A percentile compares a stretch with the other conserved stretches of the same genome.
These are phyloP conservation scores for Cydia fagiglandana DNA, from an alignment of 1,140 invertebrate species.

Conservation along the genomic window DNA sequence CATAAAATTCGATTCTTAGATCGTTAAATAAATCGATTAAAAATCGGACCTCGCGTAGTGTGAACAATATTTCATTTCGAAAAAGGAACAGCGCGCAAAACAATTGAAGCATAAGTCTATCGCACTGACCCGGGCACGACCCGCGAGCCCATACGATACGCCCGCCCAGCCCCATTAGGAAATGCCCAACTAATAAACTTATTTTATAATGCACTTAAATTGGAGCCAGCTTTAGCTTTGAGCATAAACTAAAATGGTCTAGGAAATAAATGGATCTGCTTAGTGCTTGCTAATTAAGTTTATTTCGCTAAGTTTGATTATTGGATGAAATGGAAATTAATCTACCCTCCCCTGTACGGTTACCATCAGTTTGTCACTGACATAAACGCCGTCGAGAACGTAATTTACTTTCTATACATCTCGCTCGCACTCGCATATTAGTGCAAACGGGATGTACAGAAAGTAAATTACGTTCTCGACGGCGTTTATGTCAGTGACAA, in stretches of 20 bases:
- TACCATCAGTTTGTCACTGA: too few relatives aligned
- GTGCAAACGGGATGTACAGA: too few relatives aligned
- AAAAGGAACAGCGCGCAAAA: conserved; percentile 52
- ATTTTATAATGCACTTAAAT: conserved; percentile 44
- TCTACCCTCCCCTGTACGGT: too few relatives aligned
- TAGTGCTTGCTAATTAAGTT: background rate
- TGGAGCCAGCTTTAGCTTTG: conserved; percentile 22
- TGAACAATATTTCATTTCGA: conserved; percentile 43
- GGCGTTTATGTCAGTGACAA: too few relatives aligned
- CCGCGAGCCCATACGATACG: conserved; percentile 40
- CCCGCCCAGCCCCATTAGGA: conserved; percentile 55
- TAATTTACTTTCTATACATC: too few relatives aligned
- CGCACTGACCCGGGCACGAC: conserved; percentile 36
- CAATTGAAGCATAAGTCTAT: conserved; percentile 62
- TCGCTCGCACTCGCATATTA: too few relatives aligned
- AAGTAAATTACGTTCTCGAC: too few relatives aligned
- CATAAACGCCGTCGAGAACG: too few relatives aligned
- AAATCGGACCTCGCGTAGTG: conserved; percentile 39
- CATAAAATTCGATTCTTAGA: conserved; percentile 52
- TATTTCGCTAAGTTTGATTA: background rate
- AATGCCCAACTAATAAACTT: conserved; percentile 50
- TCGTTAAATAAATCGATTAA: conserved; percentile 49
- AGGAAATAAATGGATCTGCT: conserved; percentile 34
- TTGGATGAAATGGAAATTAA: background rate
- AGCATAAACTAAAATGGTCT: conserved; percentile 31